Evolutionary conservation across 2,113 vertebrate genomes (phyloP), one percentile per base, ranked within the genome.

Genomic region (Channa argus): DNA sequence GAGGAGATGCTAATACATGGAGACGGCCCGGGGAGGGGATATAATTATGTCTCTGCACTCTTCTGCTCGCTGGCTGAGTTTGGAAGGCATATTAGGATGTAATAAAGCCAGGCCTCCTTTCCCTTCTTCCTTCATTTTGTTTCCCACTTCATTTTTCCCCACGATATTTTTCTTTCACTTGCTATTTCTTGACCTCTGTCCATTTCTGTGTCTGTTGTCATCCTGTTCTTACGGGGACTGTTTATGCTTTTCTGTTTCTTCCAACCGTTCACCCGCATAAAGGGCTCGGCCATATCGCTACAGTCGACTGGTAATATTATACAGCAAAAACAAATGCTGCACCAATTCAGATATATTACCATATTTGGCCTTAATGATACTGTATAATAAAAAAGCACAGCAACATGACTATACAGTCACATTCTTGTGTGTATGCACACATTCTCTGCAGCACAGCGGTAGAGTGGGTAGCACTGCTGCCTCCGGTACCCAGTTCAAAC

Each of bases 31-130:
- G 91, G 91, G 92, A 94, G 91, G 92, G 92, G 93, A 95, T 94
- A 93, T 94, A 95, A 95, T 95, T 95, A 94, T 95, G 92, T 94
- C 93, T 93, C 85, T 84, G 89, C 89, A 84, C 92, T 93, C 92
- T 88, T 89, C 91, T 91, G 88, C 87, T 90, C 81, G 77, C 92
- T 87, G 85, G 82, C 92, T 89, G 88, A 86, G 86, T 88, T 83
- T 88, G 88, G 89, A 83, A 91, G 90, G 91, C 87, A 88, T 94
- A 94, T 93, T 94, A 94, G 91, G 88, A 91, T 87, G 83, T 92
- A 91, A 94, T 93, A 94, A 92, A 92, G 88, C 89, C 75, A 58
- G 87, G 87, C 68, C 81, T 88, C 50, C 43, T 84, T 80, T 88
- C 67, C 83, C 47, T 72, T 70, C 71, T n/a, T 61, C 74, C 70